Base-by-base conservation (phyloP, 2,888 invertebrate species). In the Coelinius sp. region DNA sequence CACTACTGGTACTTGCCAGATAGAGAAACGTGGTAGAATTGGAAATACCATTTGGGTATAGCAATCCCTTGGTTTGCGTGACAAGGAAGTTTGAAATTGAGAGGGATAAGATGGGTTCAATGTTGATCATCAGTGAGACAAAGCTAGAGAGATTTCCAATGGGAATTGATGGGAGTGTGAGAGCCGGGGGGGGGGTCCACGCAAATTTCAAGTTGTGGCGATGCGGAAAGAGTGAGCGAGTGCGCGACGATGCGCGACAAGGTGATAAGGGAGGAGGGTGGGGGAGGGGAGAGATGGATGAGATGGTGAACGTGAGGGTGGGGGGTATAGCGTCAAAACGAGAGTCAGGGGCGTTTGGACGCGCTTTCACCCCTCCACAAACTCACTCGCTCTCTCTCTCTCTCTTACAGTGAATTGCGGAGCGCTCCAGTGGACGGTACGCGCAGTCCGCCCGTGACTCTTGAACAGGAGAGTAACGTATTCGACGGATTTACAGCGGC, bases 401-500 rank as follows among this genome's bases (percentile, higher is more conserved):
- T 38, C 59, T 62, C 24, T 35, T 53, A 24, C 59, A 35, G 59
- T 68, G 44, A 41, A 65, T 53, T 17, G 35, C 20, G 52, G 67
- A 68, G 73, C 72, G 75, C 75, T 74, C 74, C 73, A 73, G 66
- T 74, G 75, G 76, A 73, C 78, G 76, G 76, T 71, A n/a, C 78
- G 75, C 77, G 76, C 85, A 85, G 85, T 85, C 81, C 78, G 82
- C 85, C 85, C 83, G 82, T 83, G 82, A 84, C 85, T 84, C 83
- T 84, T 83, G 79, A 77, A 82, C 78, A 81, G 81, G 81, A 81
- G 78, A 81, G 78, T 74, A 82, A 83, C 81, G 75, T 74, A 79
- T 74, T 76, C 25, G 35, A 14, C 59, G 31, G 27, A 14, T 8
- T 5, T 31, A 35, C 17, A n/a, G 1, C 8, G 31, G 35, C 20